Evolutionary conservation across 2,888 invertebrate genomes (phyloP).

Genomic region (Apeira syringaria): DNA sequence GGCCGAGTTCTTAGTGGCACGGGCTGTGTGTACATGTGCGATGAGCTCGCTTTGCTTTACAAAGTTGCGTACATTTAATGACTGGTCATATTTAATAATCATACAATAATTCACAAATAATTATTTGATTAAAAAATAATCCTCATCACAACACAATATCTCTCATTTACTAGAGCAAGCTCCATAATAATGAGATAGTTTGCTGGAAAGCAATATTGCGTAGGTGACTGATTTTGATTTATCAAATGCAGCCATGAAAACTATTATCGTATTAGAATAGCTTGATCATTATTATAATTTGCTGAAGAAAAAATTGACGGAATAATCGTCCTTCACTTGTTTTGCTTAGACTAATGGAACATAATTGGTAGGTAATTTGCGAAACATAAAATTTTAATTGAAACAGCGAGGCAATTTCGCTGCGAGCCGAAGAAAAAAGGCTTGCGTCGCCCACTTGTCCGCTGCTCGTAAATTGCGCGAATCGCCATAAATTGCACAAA

Average conservation of each 20-base stretch:
- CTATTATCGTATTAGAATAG: conserved; percentile 28
- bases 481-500: conserved; percentile 80
- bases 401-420: conserved; percentile 66
- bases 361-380: conserved; percentile 77
- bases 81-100: conserved; percentile 63
- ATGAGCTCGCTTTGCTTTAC: conserved; percentile 37
- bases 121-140: conserved; percentile 63
- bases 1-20: conserved; percentile 42
- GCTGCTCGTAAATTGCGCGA: conserved; percentile 78
- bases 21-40: background rate
- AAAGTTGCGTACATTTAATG: conserved; percentile 70
- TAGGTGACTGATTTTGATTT: too few relatives aligned
- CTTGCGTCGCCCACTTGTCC: conserved; percentile 71
- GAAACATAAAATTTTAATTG: conserved; percentile 75
- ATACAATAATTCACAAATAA: conserved; percentile 65
- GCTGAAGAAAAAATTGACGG: conserved; percentile 38
- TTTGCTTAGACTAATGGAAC: conserved; percentile 62
- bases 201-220: background rate
- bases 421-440: conserved; percentile 48
- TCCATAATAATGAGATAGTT: conserved; percentile 11
- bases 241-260: conserved; percentile 2
- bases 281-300: conserved; percentile 33
- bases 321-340: conserved; percentile 44
- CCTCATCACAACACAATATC: conserved; percentile 38
- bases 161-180: conserved; percentile 24